Conservation (phyloP, 2,888 invertebrate genomes). For the Habroteleia sp. region DNA sequence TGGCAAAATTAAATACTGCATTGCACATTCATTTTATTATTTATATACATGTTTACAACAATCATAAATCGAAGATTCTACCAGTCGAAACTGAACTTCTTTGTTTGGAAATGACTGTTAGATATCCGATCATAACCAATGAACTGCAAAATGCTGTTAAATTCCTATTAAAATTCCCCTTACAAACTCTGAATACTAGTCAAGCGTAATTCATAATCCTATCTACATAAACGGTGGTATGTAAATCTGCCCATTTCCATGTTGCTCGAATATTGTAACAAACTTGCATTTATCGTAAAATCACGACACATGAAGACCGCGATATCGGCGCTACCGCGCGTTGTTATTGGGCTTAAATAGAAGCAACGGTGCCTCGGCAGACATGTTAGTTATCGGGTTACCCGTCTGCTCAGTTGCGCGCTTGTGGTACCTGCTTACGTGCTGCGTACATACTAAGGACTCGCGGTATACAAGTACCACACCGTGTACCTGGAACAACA, state of each 20-base stretch:
- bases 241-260: slow-evolving; percentile 49
- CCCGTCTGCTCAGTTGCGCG: slow-evolving; percentile 63
- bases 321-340: slow-evolving; percentile 72
- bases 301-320: slow-evolving; percentile 57
- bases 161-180: slow-evolving; percentile 28
- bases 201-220: slow-evolving; percentile 39
- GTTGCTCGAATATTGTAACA: slow-evolving; percentile 57
- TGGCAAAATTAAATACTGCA: no score
- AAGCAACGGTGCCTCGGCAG: slow-evolving; percentile 71
- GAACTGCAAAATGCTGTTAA: slow-evolving; percentile 27
- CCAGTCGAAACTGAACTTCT: slow-evolving; percentile 2
- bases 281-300: slow-evolving; percentile 51
- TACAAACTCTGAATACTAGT: slow-evolving; percentile 10
- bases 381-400: slow-evolving; percentile 78
- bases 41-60: no score
- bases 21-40: no score
- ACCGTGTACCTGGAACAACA: slow-evolving; percentile 62
- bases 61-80: no score
- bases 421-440: slow-evolving; percentile 63
- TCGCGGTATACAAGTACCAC: slow-evolving; percentile 66
- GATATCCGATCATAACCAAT: slow-evolving; percentile 22
- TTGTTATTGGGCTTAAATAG: slow-evolving; percentile 78
- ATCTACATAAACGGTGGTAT: slow-evolving; percentile 42
- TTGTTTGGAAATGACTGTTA: slow-evolving; percentile 4
- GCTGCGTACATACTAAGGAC: slow-evolving; percentile 63